Evolutionary conservation across 2,888 invertebrate genomes (phyloP), one percentile per base, ranked within the genome.

Genomic region (Eulithis testata): DNA sequence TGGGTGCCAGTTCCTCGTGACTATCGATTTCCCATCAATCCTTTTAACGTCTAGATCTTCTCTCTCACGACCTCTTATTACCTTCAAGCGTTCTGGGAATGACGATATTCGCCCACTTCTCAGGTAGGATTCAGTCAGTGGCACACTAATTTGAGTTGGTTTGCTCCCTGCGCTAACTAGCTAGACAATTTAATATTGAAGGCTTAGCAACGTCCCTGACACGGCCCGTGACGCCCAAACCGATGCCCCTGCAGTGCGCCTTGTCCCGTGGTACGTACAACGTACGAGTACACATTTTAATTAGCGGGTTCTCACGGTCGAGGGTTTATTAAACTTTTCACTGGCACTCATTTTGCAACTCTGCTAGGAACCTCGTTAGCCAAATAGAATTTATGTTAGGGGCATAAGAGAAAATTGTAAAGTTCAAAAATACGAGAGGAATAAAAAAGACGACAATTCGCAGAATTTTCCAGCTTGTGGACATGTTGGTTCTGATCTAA

Each of bases 241-340:
- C 47, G 14, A 36, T 9, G 51, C 59, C 55, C 58, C 69, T 70
- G 66, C 65, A 71, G 60, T 72, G 70, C 65, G 74, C 75, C 73
- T 70, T 71, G 72, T 77, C 76, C 72, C 70, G 62, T 65, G 44
- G 40, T 55, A 56, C 60, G 60, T 70, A 63, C 53, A 63, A 69
- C 59, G 61, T 70, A 63, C 53, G 64, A 69, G 68, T 57, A 73
- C 73, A 71, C 76, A 67, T 74, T 79, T 77, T 80, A 80, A 80
- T 81, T 79, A 82, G 73, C 72, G 72, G 69, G 71, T 73, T 73
- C 72, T 74, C 75, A 71, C 62, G 63, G 52, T 57, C 59, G 67
- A 43, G 71, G 72, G 74, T 75, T 74, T 78, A 79, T 80, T 79
- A 74, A 76, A 77, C 74, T 73, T 72, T 66, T 37, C 66, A 54